Conservation (phyloP, 2,888 invertebrate species). For the Argyresthia goedartella region DNA sequence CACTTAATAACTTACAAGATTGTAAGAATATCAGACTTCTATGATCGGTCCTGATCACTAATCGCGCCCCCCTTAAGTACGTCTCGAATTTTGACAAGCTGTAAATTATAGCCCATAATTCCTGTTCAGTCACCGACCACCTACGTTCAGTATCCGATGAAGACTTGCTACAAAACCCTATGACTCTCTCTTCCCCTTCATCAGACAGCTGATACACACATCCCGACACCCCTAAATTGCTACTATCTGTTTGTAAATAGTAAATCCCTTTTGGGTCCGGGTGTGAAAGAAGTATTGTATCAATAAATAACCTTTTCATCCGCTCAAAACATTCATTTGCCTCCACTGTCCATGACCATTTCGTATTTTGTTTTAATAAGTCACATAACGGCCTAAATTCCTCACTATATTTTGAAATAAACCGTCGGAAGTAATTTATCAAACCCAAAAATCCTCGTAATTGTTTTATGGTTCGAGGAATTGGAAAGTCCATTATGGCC, state of each 20-base stretch:
- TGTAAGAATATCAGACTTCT: constrained; percentile 18
- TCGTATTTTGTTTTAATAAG: constrained; percentile 14
- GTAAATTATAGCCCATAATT: constrained; percentile 18
- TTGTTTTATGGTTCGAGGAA: constrained; percentile 18
- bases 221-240: constrained; percentile 13
- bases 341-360: constrained; percentile 7
- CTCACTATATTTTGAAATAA: constrained; percentile 6
- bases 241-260: constrained; percentile 16
- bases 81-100: constrained; percentile 18
- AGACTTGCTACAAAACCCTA: constrained; percentile 17
- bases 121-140: constrained; percentile 20
- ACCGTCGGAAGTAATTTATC: constrained; percentile 6
- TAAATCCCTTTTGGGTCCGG: constrained; percentile 6
- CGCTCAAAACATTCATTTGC: constrained; percentile 5
- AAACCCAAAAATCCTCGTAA: constrained; percentile 15
- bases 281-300: constrained; percentile 6
- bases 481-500: constrained; percentile 17
- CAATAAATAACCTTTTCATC: constrained; percentile 9
- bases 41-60: constrained; percentile 21
- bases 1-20: constrained; percentile 16
- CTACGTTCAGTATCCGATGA: constrained; percentile 12
- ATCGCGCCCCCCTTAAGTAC: constrained; percentile 11
- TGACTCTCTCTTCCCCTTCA: constrained; percentile 7
- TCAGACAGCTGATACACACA: constrained; percentile 11
- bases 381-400: constrained; percentile 5